Evolutionary conservation across 2,888 invertebrate genomes (phyloP).

Genomic region (Trimorus sp.): DNA sequence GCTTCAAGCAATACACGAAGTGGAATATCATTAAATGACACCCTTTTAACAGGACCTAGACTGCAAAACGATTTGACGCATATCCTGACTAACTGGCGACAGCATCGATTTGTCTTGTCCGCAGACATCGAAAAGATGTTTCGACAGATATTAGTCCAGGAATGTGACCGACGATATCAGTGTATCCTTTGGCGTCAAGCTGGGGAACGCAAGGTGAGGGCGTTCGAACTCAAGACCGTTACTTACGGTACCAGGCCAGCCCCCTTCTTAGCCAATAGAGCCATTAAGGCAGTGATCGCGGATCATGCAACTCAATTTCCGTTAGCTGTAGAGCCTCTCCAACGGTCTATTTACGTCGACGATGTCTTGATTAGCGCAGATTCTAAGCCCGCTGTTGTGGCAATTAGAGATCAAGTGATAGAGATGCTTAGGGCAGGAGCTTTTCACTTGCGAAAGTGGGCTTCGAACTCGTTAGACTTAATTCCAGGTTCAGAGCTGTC

Average conservation of each 20-base stretch:
- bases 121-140: conserved; percentile 6
- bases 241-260: background rate
- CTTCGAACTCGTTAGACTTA: background rate
- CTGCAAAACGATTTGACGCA: too few species aligned
- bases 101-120: too few species aligned
- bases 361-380: background rate
- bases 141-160: background rate
- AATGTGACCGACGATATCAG: background rate
- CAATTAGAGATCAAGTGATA: background rate
- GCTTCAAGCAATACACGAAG: too few species aligned
- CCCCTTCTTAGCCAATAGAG: background rate
- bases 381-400: background rate
- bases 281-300: background rate
- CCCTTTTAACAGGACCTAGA: too few species aligned
- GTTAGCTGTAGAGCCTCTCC: background rate
- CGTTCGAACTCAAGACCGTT: background rate
- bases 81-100: too few species aligned
- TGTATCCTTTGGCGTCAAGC: background rate
- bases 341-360: background rate
- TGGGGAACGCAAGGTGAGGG: background rate
- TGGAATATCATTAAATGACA: too few species aligned
- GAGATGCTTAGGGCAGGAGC: background rate
- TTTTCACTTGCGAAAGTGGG: background rate
- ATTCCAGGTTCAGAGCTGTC: background rate
- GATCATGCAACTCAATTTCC: background rate